Base-by-base conservation (phyloP, 2,797 vertebrate genomes). In the Neoniphon sammara region DNA sequence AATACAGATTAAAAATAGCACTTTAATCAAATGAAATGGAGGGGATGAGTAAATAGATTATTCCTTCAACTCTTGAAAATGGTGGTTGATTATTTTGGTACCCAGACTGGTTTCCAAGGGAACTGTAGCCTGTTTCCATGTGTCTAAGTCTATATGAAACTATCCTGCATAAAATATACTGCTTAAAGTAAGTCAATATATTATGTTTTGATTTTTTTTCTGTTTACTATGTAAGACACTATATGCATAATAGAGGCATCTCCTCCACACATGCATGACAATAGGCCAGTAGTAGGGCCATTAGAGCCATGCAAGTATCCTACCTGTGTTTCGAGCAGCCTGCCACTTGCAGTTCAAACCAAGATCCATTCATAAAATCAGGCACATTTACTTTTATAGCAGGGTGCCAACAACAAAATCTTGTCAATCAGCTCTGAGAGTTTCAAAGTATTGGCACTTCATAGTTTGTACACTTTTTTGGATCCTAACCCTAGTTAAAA, bases 71-170 rank as follows among this genome's bases (percentile, higher is more conserved):
- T 84, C 65, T 78, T 85, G 84, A 82, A 93, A 92, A 91, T 91
- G 89, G 88, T 88, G 87, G 83, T 77, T 85, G 81, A 82, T 76
- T 69, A 80, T 84, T 76, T 79, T 83, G 80, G 53, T 84, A 81
- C 63, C 66, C 47, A 30, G 55, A 81, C 68, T 85, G 77, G 93
- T 94, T 93, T 92, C 93, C 93, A 92, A 89, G 91, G 93, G 86
- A 93, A 94, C 91, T 31, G 78, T 75, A 77, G 58, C 61, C 70
- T 21, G 10, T 75, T 50, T 84, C 52, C 84, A 66, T 78, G 66
- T 79, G 53, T 64, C 53, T 87, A 62, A 69, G 73, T 44, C 23
- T 60, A 49, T 39, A 72, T 70, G 59, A 77, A 34, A 63, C 39
- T 54, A 49, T 64, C 42, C 3, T 65, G 9, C 47, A 66, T 57